Evolutionary conservation across 2,888 invertebrate genomes (phyloP).

Genomic region (Onchidella celtica): DNA sequence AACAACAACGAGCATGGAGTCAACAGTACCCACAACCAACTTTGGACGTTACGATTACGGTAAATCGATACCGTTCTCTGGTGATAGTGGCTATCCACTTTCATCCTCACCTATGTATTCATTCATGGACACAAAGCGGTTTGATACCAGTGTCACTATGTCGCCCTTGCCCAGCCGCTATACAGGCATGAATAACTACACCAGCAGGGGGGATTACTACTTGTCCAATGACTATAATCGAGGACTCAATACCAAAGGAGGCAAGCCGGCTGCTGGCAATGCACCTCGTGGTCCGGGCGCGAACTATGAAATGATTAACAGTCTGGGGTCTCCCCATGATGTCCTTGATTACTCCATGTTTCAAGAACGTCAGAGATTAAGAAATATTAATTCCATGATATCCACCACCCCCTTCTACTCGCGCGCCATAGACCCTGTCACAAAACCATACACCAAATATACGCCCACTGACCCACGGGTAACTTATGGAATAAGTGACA

Average conservation of each 20-base stretch:
- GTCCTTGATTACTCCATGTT: conserved; percentile 13
- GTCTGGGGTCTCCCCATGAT: background rate
- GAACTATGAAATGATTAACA: background rate
- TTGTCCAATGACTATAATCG: too few species aligned
- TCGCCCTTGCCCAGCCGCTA: background rate
- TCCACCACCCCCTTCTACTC: background rate
- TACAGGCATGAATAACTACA: background rate
- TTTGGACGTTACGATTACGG: conserved; percentile 18
- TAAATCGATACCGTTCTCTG: background rate
- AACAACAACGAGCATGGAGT: background rate
- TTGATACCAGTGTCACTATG: background rate
- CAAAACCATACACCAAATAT: background rate
- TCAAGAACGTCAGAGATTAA: conserved; percentile 20
- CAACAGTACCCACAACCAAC: background rate
- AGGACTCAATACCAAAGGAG: too few species aligned
- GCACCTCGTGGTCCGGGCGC: background rate
- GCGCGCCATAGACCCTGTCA: too few species aligned
- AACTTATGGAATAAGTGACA: background rate
- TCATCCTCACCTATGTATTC: background rate
- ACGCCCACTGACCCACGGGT: background rate
- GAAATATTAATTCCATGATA: conserved; percentile 24
- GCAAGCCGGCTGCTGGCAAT: background rate
- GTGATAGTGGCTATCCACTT: background rate
- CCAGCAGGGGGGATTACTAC: background rate
- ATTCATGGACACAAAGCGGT: background rate